Percentiles rank a stretch among this genome's conserved stretches.
phyloP scores from a whole-genome alignment of 2,888 invertebrate genomes.

The Nebria brevicollis region DNA sequence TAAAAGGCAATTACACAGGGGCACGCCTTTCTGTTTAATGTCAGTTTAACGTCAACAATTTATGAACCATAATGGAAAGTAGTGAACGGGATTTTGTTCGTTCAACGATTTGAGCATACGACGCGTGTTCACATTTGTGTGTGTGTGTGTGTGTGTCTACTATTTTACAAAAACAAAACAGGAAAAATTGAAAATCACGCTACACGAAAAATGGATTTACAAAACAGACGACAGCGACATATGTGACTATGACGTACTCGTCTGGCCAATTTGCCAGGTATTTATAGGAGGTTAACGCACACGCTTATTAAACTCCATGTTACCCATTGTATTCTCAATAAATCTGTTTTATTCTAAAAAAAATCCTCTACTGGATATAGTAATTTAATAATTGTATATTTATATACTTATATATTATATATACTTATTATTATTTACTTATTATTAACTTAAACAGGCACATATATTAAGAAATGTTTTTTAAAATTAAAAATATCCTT shows the following conservation, averaged over 20 bases:
- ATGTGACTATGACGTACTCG: conserved; percentile 3
- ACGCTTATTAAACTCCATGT: background rate
- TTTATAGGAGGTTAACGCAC: background rate
- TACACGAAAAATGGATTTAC: conserved; percentile 16
- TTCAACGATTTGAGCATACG: background rate
- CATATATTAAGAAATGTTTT: no score
- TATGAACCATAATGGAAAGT: conserved; percentile 43
- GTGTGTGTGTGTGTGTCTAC: background rate
- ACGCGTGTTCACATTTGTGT: background rate
- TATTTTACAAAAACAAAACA: background rate
- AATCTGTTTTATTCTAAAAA: no score
- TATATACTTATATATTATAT: background rate
- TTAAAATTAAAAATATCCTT: no score
- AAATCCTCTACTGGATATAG: no score
- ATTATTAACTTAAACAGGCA: no score
- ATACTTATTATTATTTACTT: no score
- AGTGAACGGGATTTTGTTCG: conserved; percentile 40
- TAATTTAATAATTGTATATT: background rate
- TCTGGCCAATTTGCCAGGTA: background rate
- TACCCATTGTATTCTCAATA: no score
- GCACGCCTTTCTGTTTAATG: conserved; percentile 24
- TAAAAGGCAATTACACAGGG: conserved; percentile 24
- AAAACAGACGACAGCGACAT: background rate
- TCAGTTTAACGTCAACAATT: conserved; percentile 22
- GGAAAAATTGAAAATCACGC: conserved; percentile 9